These are phyloP conservation scores for Vireo altiloquus DNA, from an alignment of 2,113 vertebrate species.

Conservation along the genomic window DNA sequence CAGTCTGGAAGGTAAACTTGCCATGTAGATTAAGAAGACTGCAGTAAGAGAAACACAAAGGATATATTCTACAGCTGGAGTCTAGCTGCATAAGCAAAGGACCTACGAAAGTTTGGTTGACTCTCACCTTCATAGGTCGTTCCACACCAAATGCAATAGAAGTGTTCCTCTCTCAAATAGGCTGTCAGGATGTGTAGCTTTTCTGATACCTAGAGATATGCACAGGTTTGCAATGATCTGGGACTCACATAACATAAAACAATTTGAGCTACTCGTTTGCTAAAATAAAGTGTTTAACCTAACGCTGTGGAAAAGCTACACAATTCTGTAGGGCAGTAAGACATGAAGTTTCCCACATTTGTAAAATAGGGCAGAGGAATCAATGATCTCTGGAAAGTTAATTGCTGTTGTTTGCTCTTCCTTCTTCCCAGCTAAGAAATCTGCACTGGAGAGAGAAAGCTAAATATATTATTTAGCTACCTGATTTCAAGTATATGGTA, in stretches of 20 bases:
- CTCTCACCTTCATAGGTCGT: conserved; percentile 89
- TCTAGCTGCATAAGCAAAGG: background rate
- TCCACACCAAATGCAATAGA: conserved; percentile 97
- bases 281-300: background rate
- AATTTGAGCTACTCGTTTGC: background rate
- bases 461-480: background rate
- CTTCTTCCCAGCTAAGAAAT: background rate
- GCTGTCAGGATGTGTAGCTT: conserved; percentile 87
- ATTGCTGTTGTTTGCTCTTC: background rate
- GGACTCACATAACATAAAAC: background rate
- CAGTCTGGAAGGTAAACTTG: background rate
- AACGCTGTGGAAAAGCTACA: background rate
- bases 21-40: background rate
- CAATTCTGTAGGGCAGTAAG: background rate
- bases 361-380: background rate
- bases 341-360: background rate
- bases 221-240: background rate
- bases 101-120: background rate
- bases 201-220: conserved; percentile 76
- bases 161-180: conserved; percentile 86
- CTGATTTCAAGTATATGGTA: background rate
- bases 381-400: background rate
- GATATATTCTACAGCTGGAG: background rate
- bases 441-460: background rate
- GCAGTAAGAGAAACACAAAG: background rate